phyloP scores from a whole-genome alignment of 2,888 invertebrate species.

The Neria commutata region DNA sequence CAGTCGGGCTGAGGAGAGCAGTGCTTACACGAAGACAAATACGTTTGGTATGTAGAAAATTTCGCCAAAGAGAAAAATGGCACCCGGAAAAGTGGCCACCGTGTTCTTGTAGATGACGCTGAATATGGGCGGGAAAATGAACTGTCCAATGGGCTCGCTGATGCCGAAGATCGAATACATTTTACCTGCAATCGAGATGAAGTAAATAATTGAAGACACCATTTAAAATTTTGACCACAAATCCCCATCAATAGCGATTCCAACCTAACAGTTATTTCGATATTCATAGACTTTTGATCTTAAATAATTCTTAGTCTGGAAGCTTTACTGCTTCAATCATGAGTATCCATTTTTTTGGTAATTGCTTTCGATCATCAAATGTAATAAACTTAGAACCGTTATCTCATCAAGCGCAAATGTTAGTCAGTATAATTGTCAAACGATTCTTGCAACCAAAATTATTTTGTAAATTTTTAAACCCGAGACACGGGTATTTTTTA shows the following conservation, averaged over 20 bases:
- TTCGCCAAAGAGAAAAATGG: constrained; percentile 59
- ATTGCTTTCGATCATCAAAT: too few relatives aligned
- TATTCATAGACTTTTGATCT: background rate
- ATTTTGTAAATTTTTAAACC: background rate
- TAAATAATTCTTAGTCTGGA: too few relatives aligned
- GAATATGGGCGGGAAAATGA: constrained; percentile 59
- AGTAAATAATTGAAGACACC: too few relatives aligned
- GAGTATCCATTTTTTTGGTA: too few relatives aligned
- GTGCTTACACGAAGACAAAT: constrained; percentile 58
- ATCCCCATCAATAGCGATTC: too few relatives aligned
- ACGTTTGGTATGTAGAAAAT: constrained; percentile 57
- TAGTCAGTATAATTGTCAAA: too few relatives aligned
- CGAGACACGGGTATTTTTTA: background rate
- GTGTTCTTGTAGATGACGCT: constrained; percentile 53
- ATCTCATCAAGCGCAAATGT: too few relatives aligned
- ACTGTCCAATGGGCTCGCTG: constrained; percentile 56
- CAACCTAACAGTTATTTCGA: too few relatives aligned
- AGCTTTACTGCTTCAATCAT: too few relatives aligned
- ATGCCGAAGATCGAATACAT: constrained; percentile 59
- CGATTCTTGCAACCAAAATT: background rate
- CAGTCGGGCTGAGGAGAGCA: background rate
- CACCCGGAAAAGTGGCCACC: constrained; percentile 57
- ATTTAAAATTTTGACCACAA: too few relatives aligned
- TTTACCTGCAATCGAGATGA: constrained; percentile 41
- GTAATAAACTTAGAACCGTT: too few relatives aligned